phyloP scores from a whole-genome alignment of 2,113 vertebrate genomes.

The Grantiella picta region DNA sequence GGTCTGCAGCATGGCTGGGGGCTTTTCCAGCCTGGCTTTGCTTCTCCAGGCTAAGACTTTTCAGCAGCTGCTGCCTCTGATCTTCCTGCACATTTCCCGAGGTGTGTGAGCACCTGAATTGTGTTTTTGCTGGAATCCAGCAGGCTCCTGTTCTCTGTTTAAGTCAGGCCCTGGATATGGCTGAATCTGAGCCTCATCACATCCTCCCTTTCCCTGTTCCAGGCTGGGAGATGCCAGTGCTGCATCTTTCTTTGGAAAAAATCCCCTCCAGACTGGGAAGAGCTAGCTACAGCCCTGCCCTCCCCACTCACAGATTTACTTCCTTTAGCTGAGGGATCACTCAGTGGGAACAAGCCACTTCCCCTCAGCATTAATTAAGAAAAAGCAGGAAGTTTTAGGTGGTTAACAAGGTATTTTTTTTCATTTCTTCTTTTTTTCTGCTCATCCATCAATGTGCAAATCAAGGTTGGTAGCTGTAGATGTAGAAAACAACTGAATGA shows the following conservation, averaged over 20 bases:
- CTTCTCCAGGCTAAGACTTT: not conserved
- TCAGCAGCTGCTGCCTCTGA: not conserved
- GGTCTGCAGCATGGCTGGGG: rapidly evolving
- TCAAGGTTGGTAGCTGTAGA: not conserved
- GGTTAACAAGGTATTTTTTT: not conserved
- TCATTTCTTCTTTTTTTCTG: not conserved
- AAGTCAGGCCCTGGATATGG: not conserved
- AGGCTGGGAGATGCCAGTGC: not conserved
- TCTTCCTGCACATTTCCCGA: not conserved
- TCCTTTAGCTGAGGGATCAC: not conserved
- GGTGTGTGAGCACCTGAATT: not conserved
- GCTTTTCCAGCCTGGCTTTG: not conserved
- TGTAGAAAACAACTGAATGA: not conserved
- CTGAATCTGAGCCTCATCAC: not conserved
- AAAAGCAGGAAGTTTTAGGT: not conserved
- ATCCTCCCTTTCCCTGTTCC: not conserved
- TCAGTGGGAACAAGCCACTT: not conserved
- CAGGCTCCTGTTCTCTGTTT: not conserved
- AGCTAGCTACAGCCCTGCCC: not conserved
- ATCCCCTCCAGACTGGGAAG: not conserved
- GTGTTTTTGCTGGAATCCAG: not conserved
- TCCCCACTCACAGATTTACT: not conserved
- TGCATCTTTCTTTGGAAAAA: not conserved
- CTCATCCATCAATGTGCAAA: not conserved
- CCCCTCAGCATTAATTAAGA: not conserved